phyloP scores from a whole-genome alignment of 2,113 vertebrate species.

The Siniperca chuatsi region DNA sequence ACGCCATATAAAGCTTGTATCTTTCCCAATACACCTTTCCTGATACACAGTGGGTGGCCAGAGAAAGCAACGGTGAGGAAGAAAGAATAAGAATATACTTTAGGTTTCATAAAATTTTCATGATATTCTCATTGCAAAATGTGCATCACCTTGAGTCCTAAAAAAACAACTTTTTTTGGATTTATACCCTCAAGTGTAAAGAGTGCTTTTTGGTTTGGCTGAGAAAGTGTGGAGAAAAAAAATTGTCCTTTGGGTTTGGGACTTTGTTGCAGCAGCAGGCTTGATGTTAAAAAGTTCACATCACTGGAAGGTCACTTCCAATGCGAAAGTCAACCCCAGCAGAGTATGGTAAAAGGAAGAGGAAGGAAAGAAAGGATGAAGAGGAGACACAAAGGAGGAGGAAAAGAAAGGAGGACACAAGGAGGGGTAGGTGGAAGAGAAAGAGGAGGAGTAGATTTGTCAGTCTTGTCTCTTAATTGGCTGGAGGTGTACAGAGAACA shows the following conservation, averaged over 20 bases:
- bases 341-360: constrained; percentile 38
- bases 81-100: constrained; percentile 9
- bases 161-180: neutral
- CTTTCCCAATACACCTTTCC: constrained; percentile 11
- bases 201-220: constrained; percentile 30
- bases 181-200: constrained; percentile 27
- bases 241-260: constrained; percentile 54
- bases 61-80: neutral
- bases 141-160: constrained; percentile 8
- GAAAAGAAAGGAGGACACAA: constrained; percentile 33
- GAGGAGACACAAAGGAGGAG: constrained; percentile 36
- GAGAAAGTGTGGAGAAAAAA: constrained; percentile 36
- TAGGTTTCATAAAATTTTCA: constrained; percentile 42
- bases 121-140: constrained; percentile 42
- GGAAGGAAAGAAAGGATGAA: constrained; percentile 37
- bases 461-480: constrained; percentile 82
- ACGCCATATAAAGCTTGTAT: constrained; percentile 5
- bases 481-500: constrained; percentile 69
- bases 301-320: constrained; percentile 72
- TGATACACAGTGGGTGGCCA: constrained; percentile 4
- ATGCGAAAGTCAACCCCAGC: constrained; percentile 62
- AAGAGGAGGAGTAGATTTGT: constrained; percentile 74
- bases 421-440: constrained; percentile 17
- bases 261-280: constrained; percentile 54
- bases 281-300: constrained; percentile 76